A percentile compares a stretch with the other conserved stretches of the same genome.
Conservation (phyloP, 2,113 vertebrate genomes). For the Lepidothrix coronata region DNA sequence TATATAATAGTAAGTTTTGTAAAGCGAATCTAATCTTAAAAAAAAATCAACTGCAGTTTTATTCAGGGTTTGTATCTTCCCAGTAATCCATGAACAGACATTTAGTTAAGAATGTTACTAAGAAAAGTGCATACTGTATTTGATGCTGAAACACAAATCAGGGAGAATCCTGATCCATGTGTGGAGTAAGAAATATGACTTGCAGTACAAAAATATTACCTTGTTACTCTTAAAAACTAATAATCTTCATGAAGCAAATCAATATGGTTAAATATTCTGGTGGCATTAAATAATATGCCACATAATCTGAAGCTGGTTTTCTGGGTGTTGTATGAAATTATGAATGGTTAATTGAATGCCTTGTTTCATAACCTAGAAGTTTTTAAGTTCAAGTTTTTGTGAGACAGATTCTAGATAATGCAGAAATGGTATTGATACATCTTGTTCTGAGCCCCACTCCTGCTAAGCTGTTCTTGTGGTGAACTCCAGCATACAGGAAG, state of each 20-base stretch:
- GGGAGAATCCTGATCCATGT: not conserved
- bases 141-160: not conserved
- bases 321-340: not conserved
- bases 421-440: not conserved
- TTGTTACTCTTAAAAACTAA: not conserved
- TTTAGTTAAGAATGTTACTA: not conserved
- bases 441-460: not conserved
- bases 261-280: not conserved
- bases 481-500: not conserved
- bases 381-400: not conserved
- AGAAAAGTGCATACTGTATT: not conserved
- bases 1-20: not conserved
- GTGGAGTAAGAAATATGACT: not conserved
- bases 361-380: not conserved
- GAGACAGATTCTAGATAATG: not conserved
- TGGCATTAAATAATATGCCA: not conserved
- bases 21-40: not conserved
- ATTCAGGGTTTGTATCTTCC: not conserved
- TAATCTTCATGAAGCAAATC: not conserved
- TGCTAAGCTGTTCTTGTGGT: not conserved
- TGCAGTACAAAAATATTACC: not conserved
- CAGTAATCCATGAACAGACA: not conserved
- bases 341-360: not conserved
- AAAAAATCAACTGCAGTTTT: not conserved
- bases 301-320: not conserved